Evolutionary conservation across 2,113 vertebrate genomes (phyloP).

Genomic region (Elanoides forficatus): DNA sequence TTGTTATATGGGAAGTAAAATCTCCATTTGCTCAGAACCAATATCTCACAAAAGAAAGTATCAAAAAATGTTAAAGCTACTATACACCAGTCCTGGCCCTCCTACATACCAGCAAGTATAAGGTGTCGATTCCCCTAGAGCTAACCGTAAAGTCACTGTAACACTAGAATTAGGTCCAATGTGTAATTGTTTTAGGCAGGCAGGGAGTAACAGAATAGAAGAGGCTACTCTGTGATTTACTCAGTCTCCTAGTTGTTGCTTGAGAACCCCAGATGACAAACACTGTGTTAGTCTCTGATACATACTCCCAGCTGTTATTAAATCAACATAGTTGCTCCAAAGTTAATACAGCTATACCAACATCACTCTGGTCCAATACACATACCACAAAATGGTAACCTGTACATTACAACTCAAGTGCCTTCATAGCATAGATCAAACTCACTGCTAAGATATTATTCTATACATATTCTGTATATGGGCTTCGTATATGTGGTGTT

Average conservation of each 20-base stretch:
- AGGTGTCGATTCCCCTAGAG: not conserved
- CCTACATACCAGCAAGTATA: not conserved
- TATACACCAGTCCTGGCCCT: not conserved
- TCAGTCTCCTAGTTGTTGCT: not conserved
- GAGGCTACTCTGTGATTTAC: not conserved
- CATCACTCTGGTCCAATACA: not conserved
- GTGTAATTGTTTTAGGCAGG: not conserved
- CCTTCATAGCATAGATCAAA: not conserved
- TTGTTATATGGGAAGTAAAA: not conserved
- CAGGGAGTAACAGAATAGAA: not conserved
- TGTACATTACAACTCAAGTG: not conserved
- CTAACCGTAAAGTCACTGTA: not conserved
- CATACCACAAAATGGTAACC: not conserved
- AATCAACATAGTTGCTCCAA: not conserved
- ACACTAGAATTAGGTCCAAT: not conserved
- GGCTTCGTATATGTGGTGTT: not conserved
- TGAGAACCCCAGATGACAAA: not conserved
- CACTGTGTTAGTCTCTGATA: not conserved
- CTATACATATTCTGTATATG: not conserved
- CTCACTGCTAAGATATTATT: not conserved
- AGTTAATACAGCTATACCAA: not conserved
- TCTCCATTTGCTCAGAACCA: not conserved
- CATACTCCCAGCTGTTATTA: not conserved
- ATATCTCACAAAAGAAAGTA: not conserved
- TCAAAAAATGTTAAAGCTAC: not conserved